Base-by-base conservation (phyloP, 2,888 invertebrate species). In the Thymelicus sylvestris region DNA sequence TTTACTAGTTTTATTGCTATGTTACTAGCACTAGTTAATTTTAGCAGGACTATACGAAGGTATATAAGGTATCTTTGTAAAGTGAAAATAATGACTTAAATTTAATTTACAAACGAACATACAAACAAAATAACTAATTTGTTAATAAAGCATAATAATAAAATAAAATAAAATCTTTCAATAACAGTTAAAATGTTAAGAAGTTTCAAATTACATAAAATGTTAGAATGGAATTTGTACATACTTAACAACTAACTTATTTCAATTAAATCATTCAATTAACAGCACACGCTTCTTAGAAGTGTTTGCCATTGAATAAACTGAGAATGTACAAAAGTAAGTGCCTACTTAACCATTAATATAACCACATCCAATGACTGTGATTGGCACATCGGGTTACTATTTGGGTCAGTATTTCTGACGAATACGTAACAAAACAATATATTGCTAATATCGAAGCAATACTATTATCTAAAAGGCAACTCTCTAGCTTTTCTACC, bases 281-380 rank as follows among this genome's bases (percentile, higher is more conserved):
- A 85, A 75, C 73, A 75, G 75, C 78, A 80, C 82, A 84, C 82
- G 78, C 90, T 92, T 92, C 91, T 85, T 75, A 88, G 91, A 91
- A 92, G 91, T 77, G 78, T 77, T 78, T 76, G 74, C 73, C 75
- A 73, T 67, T 73, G 76, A 73, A 62, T 74, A 67, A 76, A 72
- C 44, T 73, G 63, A 66, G 67, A 76, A 77, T 76, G 73, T 78
- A 76, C 75, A 77, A 73, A 47, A 69, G 57, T 72, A 71, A 74
- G 73, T 73, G 74, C 72, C 73, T 74, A 69, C 41, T 67, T 44
- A 68, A 68, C 52, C 66, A 48, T 44, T 67, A 57, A 64, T 59
- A 72, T 61, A 52, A 72, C 63, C 59, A 57, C 62, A 55, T 66
- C 39, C 13, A 63, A 63, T 38, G 8, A 59, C 19, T 52, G 52